Percentiles rank a stretch among this genome's conserved stretches.
phyloP scores from a whole-genome alignment of 2,113 vertebrate species.

The Phaethornis superciliosus region DNA sequence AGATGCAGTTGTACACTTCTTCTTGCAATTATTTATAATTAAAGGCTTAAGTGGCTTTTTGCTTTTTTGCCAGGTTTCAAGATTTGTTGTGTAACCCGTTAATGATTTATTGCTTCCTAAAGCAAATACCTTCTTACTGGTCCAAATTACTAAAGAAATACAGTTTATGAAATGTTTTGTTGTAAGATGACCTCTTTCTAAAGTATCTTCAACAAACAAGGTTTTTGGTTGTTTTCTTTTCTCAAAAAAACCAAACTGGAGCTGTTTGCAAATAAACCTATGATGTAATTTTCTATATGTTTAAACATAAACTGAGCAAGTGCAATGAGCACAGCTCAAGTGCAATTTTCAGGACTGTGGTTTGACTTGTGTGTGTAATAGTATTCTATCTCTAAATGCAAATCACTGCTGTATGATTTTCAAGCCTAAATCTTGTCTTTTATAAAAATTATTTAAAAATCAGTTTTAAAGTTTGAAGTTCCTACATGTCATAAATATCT shows the following conservation, averaged over 20 bases:
- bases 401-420: background rate
- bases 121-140: background rate
- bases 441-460: background rate
- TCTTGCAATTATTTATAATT: background rate
- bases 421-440: background rate
- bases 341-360: background rate
- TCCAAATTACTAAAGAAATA: background rate
- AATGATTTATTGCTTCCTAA: background rate
- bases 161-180: background rate
- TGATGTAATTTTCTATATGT: background rate
- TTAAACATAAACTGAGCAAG: background rate
- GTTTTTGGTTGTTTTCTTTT: background rate
- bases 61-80: background rate
- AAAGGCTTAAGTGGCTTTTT: background rate
- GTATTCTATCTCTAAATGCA: background rate
- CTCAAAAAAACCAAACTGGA: background rate
- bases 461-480: background rate
- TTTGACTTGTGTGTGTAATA: background rate
- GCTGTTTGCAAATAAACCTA: background rate
- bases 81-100: background rate
- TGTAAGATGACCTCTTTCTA: background rate
- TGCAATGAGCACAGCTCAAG: background rate
- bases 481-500: background rate
- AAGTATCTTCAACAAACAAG: background rate
- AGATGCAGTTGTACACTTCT: fast-evolving